phyloP scores from a whole-genome alignment of 2,797 vertebrate genomes.

The Corythornis leucogaster region DNA sequence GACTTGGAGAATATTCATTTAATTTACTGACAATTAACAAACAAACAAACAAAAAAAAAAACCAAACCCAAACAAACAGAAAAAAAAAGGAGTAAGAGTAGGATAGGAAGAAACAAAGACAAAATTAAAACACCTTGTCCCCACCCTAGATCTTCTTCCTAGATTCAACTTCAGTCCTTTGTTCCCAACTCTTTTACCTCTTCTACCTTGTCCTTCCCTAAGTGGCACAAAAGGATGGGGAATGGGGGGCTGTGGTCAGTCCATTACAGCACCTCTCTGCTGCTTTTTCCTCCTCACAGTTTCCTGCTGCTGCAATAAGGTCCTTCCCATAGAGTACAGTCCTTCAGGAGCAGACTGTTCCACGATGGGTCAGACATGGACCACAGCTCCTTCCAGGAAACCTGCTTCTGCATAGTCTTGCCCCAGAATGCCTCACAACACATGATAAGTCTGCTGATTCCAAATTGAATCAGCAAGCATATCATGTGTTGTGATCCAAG shows the following conservation, averaged over 20 bases:
- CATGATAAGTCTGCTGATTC: not conserved
- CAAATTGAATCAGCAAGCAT: too few relatives aligned
- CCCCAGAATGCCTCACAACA: not conserved
- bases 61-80: too few relatives aligned
- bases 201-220: not conserved
- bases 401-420: not conserved
- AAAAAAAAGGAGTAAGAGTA: not conserved
- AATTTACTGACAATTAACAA: not conserved
- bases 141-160: not conserved
- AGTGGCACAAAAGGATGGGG: not conserved
- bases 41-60: not conserved
- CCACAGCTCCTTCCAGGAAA: not conserved
- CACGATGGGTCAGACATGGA: fast-evolving
- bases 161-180: not conserved
- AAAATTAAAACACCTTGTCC: not conserved
- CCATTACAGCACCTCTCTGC: not conserved
- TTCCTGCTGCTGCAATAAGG: fast-evolving
- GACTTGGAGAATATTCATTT: not conserved
- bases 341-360: not conserved
- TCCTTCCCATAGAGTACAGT: not conserved
- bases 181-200: not conserved
- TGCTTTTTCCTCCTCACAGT: not conserved
- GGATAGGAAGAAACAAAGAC: not conserved
- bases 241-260: not conserved
- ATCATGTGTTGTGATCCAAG: too few relatives aligned